phyloP scores from a whole-genome alignment of 2,888 invertebrate genomes.

The Netelia fuscicornis region DNA sequence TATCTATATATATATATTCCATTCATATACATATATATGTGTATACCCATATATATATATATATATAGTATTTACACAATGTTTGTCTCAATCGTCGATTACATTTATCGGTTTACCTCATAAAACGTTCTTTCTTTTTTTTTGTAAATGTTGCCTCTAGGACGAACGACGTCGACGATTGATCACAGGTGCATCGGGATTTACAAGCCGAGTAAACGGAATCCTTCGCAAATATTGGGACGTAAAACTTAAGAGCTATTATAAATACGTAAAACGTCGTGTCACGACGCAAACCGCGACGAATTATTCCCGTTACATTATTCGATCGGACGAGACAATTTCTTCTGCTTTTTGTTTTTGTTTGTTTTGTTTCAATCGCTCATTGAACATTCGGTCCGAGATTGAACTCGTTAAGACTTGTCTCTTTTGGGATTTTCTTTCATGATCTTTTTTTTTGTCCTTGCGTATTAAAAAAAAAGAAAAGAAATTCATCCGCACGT shows the following conservation, averaged over 20 bases:
- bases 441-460: background rate
- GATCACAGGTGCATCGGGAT: conserved; percentile 49
- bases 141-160: conserved; percentile 23
- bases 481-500: conserved; percentile 39
- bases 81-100: conserved; percentile 64
- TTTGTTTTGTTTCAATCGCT: conserved; percentile 4
- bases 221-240: conserved; percentile 52
- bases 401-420: conserved; percentile 58
- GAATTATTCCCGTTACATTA: conserved; percentile 58
- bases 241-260: conserved; percentile 66
- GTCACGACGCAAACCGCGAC: conserved; percentile 70
- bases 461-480: conserved; percentile 13
- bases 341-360: background rate
- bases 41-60: conserved; percentile 63
- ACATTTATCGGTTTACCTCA: conserved; percentile 53
- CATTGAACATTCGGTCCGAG: conserved; percentile 44
- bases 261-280: conserved; percentile 71
- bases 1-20: conserved; percentile 69
- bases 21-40: conserved; percentile 63
- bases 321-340: conserved; percentile 69
- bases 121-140: conserved; percentile 30
- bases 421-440: conserved; percentile 63
- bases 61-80: conserved; percentile 68
- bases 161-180: conserved; percentile 37
- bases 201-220: conserved; percentile 47